phyloP scores from a whole-genome alignment of 2,113 vertebrate species.

The Megaleporinus macrocephalus region DNA sequence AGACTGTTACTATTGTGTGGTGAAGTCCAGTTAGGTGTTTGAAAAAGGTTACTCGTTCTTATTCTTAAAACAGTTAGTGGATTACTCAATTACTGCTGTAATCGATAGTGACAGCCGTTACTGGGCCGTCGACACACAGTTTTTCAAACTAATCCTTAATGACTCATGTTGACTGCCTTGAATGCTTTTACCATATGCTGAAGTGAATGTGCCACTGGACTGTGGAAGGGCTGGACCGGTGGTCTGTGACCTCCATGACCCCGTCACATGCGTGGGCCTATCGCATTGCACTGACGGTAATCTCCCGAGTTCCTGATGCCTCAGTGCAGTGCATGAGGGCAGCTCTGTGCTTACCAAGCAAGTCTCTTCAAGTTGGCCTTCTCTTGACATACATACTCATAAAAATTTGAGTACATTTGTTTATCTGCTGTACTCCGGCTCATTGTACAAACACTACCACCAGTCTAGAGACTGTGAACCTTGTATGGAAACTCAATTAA shows the following conservation, averaged over 20 bases:
- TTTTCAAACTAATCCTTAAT: background rate
- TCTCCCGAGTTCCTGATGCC: slow-evolving; percentile 44
- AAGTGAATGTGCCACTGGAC: background rate
- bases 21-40: no score
- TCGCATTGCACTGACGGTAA: slow-evolving; percentile 66
- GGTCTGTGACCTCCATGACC: slow-evolving; percentile 62
- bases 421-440: background rate
- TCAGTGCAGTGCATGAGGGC: slow-evolving; percentile 10
- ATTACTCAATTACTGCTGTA: no score
- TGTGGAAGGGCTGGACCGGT: slow-evolving; percentile 38
- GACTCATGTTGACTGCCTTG: background rate
- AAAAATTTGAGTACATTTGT: background rate
- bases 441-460: no score
- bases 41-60: no score
- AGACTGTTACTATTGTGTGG: no score
- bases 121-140: background rate
- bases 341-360: background rate
- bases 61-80: no score
- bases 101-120: background rate
- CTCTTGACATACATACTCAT: background rate
- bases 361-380: background rate
- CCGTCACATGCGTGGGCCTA: slow-evolving; percentile 64
- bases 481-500: no score
- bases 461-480: background rate
- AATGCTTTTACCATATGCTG: background rate